Evolutionary conservation across 2,888 invertebrate genomes (phyloP).

Genomic region (Emmelina monodactyla): DNA sequence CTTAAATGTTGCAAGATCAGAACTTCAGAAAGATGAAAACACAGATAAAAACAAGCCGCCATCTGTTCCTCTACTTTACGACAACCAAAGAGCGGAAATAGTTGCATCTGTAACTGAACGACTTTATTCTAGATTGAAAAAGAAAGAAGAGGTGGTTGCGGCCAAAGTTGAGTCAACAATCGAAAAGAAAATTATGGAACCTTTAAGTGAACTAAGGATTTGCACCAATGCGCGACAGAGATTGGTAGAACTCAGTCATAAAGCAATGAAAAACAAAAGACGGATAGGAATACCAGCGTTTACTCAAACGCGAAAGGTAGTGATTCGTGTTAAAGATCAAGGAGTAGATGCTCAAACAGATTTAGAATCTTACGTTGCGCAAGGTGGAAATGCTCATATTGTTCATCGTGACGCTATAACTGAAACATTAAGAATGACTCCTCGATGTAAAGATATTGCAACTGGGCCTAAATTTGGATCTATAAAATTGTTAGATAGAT

Average conservation of each 20-base stretch:
- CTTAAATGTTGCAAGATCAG: neutral
- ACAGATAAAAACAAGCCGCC: slow-evolving; percentile 24
- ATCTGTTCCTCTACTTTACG: slow-evolving; percentile 37
- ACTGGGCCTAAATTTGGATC: slow-evolving; percentile 41
- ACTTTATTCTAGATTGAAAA: slow-evolving; percentile 67
- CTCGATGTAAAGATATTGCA: slow-evolving; percentile 54
- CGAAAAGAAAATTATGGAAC: slow-evolving; percentile 48
- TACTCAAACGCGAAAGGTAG: slow-evolving; percentile 64
- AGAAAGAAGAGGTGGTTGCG: slow-evolving; percentile 54
- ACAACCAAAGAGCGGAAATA: slow-evolving; percentile 70
- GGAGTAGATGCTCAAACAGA: slow-evolving; percentile 63
- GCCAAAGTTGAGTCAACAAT: slow-evolving; percentile 43
- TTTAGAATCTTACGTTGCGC: slow-evolving; percentile 42
- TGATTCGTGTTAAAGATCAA: slow-evolving; percentile 65
- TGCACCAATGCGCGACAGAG: slow-evolving; percentile 67
- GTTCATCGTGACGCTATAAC: slow-evolving; percentile 38
- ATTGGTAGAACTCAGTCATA: slow-evolving; percentile 66
- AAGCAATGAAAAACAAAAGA: slow-evolving; percentile 61
- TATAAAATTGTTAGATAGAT: slow-evolving; percentile 32
- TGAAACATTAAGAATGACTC: slow-evolving; percentile 49
- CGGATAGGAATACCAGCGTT: slow-evolving; percentile 59
- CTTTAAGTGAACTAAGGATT: slow-evolving; percentile 61
- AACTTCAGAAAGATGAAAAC: slow-evolving; percentile 4
- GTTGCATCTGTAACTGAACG: slow-evolving; percentile 76
- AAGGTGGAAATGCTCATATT: slow-evolving; percentile 29